A percentile compares a stretch with the other conserved stretches of the same genome.
phyloP scores from a whole-genome alignment of 2,888 invertebrate species.

The Tethea ocularis region DNA sequence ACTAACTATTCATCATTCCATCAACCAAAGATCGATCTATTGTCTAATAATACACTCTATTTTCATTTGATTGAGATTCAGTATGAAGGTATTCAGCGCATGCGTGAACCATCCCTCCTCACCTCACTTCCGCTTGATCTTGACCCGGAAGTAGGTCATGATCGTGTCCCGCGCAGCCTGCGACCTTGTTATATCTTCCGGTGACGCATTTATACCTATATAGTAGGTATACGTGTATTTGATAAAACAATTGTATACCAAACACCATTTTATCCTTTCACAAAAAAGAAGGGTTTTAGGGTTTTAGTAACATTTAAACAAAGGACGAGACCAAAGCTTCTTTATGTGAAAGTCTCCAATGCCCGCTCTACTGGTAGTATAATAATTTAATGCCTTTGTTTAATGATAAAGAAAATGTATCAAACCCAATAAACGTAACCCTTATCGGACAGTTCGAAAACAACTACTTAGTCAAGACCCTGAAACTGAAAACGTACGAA shows the following conservation, averaged over 20 bases:
- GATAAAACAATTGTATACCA: neutral
- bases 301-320: too few species aligned
- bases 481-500: neutral
- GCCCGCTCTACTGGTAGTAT: too few species aligned
- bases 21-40: neutral
- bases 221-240: constrained; percentile 11
- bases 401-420: neutral
- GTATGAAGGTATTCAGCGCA: constrained; percentile 33
- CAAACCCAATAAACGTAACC: neutral
- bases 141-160: constrained; percentile 68
- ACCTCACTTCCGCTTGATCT: constrained; percentile 51
- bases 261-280: too few species aligned
- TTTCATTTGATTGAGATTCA: constrained; percentile 38
- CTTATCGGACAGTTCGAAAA: neutral
- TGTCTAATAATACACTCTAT: constrained; percentile 16
- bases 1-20: neutral
- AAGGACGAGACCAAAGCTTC: too few species aligned
- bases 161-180: constrained; percentile 64
- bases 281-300: too few species aligned
- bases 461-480: neutral
- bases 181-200: constrained; percentile 47
- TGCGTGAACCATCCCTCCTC: constrained; percentile 33
- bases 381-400: too few species aligned
- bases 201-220: constrained; percentile 26
- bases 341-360: too few species aligned